Conservation (phyloP, 2,797 vertebrate species). For the Chromis chromis region DNA sequence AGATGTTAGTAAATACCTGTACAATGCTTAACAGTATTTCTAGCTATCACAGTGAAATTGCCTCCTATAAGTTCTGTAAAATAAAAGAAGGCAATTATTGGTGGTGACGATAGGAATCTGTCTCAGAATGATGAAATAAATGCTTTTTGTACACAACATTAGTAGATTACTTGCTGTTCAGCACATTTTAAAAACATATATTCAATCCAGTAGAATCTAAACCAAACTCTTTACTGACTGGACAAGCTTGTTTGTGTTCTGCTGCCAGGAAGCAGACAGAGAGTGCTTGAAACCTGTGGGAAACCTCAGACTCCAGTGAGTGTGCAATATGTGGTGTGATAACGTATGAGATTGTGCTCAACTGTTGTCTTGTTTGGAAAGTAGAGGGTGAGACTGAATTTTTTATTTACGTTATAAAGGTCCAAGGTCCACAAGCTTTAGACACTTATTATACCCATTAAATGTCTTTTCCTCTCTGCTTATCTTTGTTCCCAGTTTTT, state of each 20-base stretch:
- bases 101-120: background rate
- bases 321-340: conserved; percentile 25
- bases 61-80: too few species aligned
- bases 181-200: background rate
- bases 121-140: background rate
- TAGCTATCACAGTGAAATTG: background rate
- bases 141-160: background rate
- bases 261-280: background rate
- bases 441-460: background rate
- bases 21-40: background rate
- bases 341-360: conserved; percentile 9
- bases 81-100: background rate
- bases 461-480: background rate
- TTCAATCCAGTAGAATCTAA: background rate
- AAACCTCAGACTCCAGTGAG: conserved; percentile 36
- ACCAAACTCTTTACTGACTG: background rate
- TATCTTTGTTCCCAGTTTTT: background rate
- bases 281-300: conserved; percentile 19
- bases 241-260: background rate
- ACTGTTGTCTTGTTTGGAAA: conserved; percentile 13
- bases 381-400: background rate
- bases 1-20: conserved; percentile 41
- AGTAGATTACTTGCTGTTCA: too few species aligned
- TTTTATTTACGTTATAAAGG: conserved; percentile 5
- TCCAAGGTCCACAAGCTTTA: background rate